These are phyloP conservation scores for Steinernema khuongi DNA, from an alignment of 1,140 invertebrate genomes.

Conservation along the genomic window DNA sequence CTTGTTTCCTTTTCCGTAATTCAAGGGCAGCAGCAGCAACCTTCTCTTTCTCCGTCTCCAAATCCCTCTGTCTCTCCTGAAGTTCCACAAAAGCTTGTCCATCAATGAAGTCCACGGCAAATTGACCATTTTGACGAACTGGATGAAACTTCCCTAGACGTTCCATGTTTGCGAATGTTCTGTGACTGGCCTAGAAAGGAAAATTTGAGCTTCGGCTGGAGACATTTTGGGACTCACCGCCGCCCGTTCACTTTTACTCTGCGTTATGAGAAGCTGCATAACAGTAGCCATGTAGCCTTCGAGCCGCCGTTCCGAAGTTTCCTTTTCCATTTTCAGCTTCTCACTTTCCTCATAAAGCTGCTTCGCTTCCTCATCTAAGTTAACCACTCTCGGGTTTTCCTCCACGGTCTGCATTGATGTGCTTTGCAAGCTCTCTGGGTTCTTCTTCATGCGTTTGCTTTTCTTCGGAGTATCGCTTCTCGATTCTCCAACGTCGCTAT, in stretches of 20 bases:
- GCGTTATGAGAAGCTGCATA: neutral
- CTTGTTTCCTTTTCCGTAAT: conserved; percentile 82
- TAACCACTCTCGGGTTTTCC: neutral
- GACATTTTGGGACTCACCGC: neutral
- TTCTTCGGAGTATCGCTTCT: neutral
- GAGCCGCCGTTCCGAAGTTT: neutral
- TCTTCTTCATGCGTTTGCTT: neutral
- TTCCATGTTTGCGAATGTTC: conserved; percentile 27
- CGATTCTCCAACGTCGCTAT: neutral
- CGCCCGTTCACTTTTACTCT: neutral
- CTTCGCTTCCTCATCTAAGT: neutral
- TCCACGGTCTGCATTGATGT: neutral
- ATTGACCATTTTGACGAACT: conserved; percentile 91
- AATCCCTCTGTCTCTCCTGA: conserved; percentile 67
- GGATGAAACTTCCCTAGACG: conserved; percentile 96
- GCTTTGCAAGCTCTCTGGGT: neutral
- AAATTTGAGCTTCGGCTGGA: neutral
- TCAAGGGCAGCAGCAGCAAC: conserved; percentile 30
- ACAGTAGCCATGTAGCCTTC: neutral
- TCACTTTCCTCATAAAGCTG: neutral
- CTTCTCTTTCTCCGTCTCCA: conserved; percentile 42
- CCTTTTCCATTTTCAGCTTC: neutral
- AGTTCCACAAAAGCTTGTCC: conserved; percentile 97
- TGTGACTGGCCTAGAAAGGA: conserved; percentile 12
- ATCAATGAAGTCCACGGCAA: conserved; percentile 99